Conservation (phyloP, 2,113 vertebrate genomes). For the Tetraodon nigroviridis region DNA sequence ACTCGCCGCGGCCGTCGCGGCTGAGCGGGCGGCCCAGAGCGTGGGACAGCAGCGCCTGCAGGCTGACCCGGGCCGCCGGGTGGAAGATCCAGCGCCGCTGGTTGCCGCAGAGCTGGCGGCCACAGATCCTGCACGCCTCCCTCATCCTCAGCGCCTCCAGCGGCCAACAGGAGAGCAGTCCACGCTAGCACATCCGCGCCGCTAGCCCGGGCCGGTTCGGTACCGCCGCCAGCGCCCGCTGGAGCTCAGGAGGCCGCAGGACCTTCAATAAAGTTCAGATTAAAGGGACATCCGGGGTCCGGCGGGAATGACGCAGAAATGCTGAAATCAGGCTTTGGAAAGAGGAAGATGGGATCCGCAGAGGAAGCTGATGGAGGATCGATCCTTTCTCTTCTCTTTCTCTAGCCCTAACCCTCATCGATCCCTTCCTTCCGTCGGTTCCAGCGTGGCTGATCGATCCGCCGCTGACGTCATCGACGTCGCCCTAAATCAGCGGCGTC, state of each 20-base stretch:
- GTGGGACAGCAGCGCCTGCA: constrained; percentile 90
- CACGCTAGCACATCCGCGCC: too few relatives aligned
- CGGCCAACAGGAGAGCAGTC: constrained; percentile 8
- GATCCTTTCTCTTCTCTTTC: constrained; percentile 21
- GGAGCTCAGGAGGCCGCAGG: too few relatives aligned
- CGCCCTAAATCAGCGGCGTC: constrained; percentile 5
- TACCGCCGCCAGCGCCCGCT: too few relatives aligned
- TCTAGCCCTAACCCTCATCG: too few relatives aligned
- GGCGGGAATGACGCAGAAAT: too few relatives aligned
- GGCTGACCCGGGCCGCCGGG: constrained; percentile 80
- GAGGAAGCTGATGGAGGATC: too few relatives aligned
- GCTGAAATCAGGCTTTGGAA: too few relatives aligned
- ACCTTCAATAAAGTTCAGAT: neutral
- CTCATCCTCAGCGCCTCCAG: constrained; percentile 74
- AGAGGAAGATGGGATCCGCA: too few relatives aligned
- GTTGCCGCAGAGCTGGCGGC: constrained; percentile 86
- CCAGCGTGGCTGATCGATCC: neutral
- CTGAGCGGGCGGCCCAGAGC: constrained; percentile 80
- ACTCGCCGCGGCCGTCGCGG: constrained; percentile 87
- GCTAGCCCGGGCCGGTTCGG: too few relatives aligned
- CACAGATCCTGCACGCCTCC: constrained; percentile 86
- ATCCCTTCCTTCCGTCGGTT: neutral
- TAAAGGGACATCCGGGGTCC: too few relatives aligned
- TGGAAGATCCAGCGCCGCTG: constrained; percentile 97
- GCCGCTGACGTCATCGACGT: neutral